phyloP scores from a whole-genome alignment of 2,113 vertebrate genomes.

The Odontesthes bonariensis region DNA sequence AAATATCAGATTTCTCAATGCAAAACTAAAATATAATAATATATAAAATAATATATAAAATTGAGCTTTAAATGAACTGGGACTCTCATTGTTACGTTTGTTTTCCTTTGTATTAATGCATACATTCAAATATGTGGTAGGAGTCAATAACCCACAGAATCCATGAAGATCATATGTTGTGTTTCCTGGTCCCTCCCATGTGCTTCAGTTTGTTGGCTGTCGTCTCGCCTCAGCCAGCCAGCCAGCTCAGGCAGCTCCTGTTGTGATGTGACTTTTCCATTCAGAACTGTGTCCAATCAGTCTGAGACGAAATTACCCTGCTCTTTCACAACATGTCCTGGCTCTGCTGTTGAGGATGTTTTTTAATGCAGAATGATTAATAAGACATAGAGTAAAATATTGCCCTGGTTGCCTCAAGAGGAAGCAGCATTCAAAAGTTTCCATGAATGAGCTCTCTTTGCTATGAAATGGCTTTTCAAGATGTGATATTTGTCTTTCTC shows the following conservation, averaged over 20 bases:
- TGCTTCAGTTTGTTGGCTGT: conserved; percentile 47
- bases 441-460: conserved; percentile 67
- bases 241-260: conserved; percentile 36
- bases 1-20: background rate
- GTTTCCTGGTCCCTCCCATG: conserved; percentile 7
- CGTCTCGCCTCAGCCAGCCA: conserved; percentile 26
- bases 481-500: conserved; percentile 51
- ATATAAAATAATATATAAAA: no score
- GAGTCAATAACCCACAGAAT: background rate
- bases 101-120: background rate
- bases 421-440: conserved; percentile 66
- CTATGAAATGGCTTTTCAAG: conserved; percentile 76
- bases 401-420: conserved; percentile 52
- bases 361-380: conserved; percentile 70
- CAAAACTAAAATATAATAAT: background rate
- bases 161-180: conserved; percentile 8
- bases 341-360: conserved; percentile 42
- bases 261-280: conserved; percentile 70
- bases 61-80: background rate
- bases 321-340: conserved; percentile 54
- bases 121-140: conserved; percentile 1
- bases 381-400: conserved; percentile 65
- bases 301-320: conserved; percentile 35
- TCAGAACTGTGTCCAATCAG: conserved; percentile 47
- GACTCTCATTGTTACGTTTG: background rate